A percentile compares a stretch with the other conserved stretches of the same genome.
These are phyloP conservation scores for Macheiramphus alcinus DNA, from an alignment of 2,113 vertebrate genomes.

Conservation along the genomic window DNA sequence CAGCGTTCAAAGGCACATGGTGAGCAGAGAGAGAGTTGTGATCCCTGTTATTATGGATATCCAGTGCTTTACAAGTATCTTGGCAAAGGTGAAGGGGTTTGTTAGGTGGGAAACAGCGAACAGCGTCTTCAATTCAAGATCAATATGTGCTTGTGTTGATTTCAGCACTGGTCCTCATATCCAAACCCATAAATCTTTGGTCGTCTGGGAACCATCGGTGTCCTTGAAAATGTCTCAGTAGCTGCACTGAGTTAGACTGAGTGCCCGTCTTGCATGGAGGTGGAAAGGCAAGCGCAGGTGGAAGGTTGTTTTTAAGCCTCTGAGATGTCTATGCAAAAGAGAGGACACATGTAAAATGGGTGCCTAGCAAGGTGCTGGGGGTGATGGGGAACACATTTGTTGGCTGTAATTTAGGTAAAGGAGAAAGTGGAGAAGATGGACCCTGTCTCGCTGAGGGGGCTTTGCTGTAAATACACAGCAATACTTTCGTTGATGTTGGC, in stretches of 20 bases:
- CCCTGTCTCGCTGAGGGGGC: fast-evolving
- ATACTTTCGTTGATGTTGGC: not conserved
- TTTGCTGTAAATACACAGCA: not conserved
- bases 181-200: not conserved
- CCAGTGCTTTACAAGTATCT: not conserved
- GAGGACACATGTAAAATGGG: not conserved
- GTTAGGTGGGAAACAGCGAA: not conserved
- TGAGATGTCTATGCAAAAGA: not conserved
- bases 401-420: not conserved
- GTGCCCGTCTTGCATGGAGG: not conserved
- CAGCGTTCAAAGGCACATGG: fast-evolving
- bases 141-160: not conserved
- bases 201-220: not conserved
- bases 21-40: not conserved
- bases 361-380: not conserved
- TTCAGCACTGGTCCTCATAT: not conserved
- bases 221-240: not conserved
- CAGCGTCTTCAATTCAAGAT: not conserved
- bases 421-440: not conserved
- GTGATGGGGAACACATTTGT: not conserved
- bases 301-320: not conserved
- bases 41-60: not conserved
- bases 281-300: not conserved
- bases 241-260: not conserved
- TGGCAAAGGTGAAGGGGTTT: not conserved